phyloP scores from a whole-genome alignment of 2,113 vertebrate species.

The Pycnonotus jocosus region DNA sequence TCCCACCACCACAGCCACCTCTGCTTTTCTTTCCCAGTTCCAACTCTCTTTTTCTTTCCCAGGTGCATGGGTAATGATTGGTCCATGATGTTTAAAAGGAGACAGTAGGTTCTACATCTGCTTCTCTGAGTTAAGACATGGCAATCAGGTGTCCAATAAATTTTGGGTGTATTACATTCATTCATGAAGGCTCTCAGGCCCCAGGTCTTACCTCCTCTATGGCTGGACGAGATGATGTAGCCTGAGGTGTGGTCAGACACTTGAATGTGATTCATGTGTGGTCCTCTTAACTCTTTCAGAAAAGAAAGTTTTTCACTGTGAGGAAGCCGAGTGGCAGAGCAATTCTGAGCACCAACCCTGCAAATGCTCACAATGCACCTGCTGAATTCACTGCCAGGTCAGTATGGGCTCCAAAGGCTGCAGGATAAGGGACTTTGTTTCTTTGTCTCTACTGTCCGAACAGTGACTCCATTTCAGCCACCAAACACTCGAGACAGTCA shows the following conservation, averaged over 20 bases:
- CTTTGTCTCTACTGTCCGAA: background rate
- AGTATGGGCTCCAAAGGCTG: background rate
- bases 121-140: background rate
- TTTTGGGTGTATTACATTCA: background rate
- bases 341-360: background rate
- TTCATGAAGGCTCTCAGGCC: background rate
- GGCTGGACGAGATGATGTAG: background rate
- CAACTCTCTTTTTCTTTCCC: too few species aligned
- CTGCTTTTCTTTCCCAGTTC: background rate
- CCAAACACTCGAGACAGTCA: background rate
- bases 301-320: background rate
- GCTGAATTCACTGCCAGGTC: background rate
- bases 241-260: background rate
- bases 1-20: background rate
- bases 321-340: background rate
- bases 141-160: background rate
- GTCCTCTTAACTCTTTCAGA: background rate
- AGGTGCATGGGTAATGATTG: background rate
- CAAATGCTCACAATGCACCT: background rate
- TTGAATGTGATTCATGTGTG: fast-evolving
- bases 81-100: background rate
- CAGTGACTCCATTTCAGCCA: background rate
- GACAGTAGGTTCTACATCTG: background rate
- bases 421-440: background rate
- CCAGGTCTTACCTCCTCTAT: background rate